Percentiles rank a stretch among this genome's conserved stretches.
phyloP scores from a whole-genome alignment of 2,113 vertebrate genomes.

The Anser cygnoides region DNA sequence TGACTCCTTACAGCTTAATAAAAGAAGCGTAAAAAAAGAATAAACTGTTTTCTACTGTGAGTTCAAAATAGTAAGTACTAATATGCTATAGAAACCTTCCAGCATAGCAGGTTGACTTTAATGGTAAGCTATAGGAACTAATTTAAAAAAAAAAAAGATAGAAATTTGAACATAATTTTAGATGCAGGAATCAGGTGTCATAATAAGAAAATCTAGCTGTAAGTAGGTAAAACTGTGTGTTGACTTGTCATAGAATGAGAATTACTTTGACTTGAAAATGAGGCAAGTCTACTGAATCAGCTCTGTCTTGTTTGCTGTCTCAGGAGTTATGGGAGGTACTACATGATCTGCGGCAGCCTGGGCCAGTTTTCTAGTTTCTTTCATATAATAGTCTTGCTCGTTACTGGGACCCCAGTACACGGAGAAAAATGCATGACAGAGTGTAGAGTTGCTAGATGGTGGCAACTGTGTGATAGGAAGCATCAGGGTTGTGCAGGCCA shows the following conservation, averaged over 20 bases:
- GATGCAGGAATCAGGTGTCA: neutral
- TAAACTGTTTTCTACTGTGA: neutral
- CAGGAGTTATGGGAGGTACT: neutral
- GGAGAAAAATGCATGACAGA: accelerated
- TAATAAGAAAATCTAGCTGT: neutral
- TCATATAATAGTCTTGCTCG: neutral
- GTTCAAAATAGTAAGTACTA: neutral
- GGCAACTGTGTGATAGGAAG: neutral
- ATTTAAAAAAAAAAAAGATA: neutral
- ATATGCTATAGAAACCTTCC: neutral
- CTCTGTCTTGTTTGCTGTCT: neutral
- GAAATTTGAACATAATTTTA: neutral
- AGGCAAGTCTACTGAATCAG: neutral
- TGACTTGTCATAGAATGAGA: neutral
- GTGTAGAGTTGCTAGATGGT: neutral
- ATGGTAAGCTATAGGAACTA: neutral
- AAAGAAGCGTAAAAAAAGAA: neutral
- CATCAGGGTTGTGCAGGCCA: neutral
- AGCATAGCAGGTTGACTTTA: neutral
- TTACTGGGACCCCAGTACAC: neutral
- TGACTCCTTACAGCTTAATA: neutral
- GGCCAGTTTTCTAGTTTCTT: neutral
- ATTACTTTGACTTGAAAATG: neutral
- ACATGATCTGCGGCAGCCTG: neutral
- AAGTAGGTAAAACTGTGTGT: neutral